Evolutionary conservation across 2,888 invertebrate genomes (phyloP), one percentile per base, ranked within the genome.

Genomic region (Amaurobius ferox): DNA sequence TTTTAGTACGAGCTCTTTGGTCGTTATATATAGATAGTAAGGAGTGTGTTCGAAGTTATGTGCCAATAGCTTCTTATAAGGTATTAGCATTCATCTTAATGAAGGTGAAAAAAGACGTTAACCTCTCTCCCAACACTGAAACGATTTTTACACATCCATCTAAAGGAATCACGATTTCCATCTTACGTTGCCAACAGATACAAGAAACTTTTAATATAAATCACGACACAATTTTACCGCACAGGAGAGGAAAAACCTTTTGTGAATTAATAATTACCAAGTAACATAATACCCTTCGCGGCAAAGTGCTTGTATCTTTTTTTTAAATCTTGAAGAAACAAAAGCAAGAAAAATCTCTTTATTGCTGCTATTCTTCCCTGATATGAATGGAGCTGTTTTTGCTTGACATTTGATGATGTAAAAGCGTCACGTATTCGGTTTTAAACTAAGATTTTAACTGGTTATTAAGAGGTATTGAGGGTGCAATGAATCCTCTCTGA

Each of bases 181-280:
- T 44, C 13, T 9, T 44, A 16, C 23, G 23, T n/a, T 23, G 55
- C 19, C 2, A 1, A 35, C 6, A 35, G 35, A 35, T 35, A 9
- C 35, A 55, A 55, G 16, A 23, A 55, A 55, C 55, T 55, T 55
- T 55, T 55, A 55, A 55, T 55, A 55, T 55, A 55, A 55, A 55
- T 55, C 55, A 55, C 55, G 55, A 55, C 55, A 55, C 55, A 55
- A 55, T 55, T 55, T 55, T 55, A 6, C 19, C 23, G 3, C 23
- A 55, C 23, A 0, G 3, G 19, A 23, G 23, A 23, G 16, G 23
- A 55, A 16, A 55, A 55, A 55, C 55, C 55, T 23, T 55, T 55
- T 23, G 55, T 23, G 55, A 55, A 55, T 55, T 55, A 55, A 55
- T 55, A 55, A 55, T 55, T 55, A 55, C 55, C 55, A 16, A 55